phyloP scores from a whole-genome alignment of 2,888 invertebrate species.

The Prosopocoilus inquinatus region DNA sequence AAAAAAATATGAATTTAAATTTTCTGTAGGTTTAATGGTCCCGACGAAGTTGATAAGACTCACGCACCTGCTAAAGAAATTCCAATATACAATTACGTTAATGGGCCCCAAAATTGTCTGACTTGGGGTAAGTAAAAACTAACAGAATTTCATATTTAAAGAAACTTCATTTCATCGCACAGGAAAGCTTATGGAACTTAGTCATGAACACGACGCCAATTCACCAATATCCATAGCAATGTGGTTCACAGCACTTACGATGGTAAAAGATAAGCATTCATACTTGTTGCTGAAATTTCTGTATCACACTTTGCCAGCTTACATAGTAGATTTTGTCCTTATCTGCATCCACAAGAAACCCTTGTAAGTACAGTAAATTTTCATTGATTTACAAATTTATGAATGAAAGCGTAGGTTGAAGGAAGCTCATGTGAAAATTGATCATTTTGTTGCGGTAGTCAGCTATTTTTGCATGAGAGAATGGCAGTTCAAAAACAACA shows the following conservation, averaged over 20 bases:
- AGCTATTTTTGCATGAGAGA: too few relatives aligned
- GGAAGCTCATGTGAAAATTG: too few relatives aligned
- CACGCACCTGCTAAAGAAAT: constrained; percentile 25
- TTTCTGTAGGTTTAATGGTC: too few relatives aligned
- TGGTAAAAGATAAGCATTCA: constrained; percentile 58
- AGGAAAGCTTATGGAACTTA: constrained; percentile 26
- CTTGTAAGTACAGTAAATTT: constrained; percentile 23
- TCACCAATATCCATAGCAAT: constrained; percentile 59
- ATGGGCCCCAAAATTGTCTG: constrained; percentile 76
- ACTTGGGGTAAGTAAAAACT: constrained; percentile 64
- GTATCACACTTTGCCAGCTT: constrained; percentile 62
- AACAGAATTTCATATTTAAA: background rate
- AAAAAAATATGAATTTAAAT: too few relatives aligned
- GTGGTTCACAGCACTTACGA: constrained; percentile 64
- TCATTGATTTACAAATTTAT: background rate
- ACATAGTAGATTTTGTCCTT: constrained; percentile 9
- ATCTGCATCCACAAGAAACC: constrained; percentile 58
- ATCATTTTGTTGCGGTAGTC: too few relatives aligned
- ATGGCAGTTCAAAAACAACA: too few relatives aligned
- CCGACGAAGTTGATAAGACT: too few relatives aligned
- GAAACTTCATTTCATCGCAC: too few relatives aligned
- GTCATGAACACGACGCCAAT: constrained; percentile 57
- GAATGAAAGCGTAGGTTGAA: too few relatives aligned
- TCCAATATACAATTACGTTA: constrained; percentile 84
- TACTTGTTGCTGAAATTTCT: constrained; percentile 59